Evolutionary conservation across 2,888 invertebrate species (phyloP).

Genomic region (Amphipoea oculea): DNA sequence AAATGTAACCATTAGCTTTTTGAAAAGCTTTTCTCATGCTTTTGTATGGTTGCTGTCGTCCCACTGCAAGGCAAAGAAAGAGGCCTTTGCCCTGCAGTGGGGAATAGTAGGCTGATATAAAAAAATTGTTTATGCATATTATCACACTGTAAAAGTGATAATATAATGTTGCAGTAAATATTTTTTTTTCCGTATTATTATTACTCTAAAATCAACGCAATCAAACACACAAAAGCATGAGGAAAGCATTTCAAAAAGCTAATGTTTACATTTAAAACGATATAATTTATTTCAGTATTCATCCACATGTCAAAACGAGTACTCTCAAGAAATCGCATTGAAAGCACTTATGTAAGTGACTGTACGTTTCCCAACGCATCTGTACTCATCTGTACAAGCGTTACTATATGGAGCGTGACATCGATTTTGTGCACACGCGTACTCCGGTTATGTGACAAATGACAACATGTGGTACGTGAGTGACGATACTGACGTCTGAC

Average conservation of each 20-base stretch:
- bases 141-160: neutral
- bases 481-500: conserved; percentile 28
- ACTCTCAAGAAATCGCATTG: neutral
- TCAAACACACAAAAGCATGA: neutral
- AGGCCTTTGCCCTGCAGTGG: no score
- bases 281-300: neutral
- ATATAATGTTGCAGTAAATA: neutral
- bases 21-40: no score
- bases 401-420: conserved; percentile 81
- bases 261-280: conserved; percentile 1
- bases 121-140: neutral
- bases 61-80: no score
- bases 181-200: neutral
- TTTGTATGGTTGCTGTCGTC: no score
- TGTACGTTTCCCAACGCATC: conserved; percentile 67
- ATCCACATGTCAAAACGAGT: conserved; percentile 1
- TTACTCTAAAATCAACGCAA: neutral
- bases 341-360: conserved; percentile 49
- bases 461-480: conserved; percentile 44
- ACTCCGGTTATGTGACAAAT: conserved; percentile 66
- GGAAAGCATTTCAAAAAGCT: neutral
- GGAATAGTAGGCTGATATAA: no score
- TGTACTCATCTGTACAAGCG: conserved; percentile 65
- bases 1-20: no score
- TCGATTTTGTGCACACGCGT: conserved; percentile 73